phyloP scores from a whole-genome alignment of 2,113 vertebrate species.

The Pontoporia blainvillei region DNA sequence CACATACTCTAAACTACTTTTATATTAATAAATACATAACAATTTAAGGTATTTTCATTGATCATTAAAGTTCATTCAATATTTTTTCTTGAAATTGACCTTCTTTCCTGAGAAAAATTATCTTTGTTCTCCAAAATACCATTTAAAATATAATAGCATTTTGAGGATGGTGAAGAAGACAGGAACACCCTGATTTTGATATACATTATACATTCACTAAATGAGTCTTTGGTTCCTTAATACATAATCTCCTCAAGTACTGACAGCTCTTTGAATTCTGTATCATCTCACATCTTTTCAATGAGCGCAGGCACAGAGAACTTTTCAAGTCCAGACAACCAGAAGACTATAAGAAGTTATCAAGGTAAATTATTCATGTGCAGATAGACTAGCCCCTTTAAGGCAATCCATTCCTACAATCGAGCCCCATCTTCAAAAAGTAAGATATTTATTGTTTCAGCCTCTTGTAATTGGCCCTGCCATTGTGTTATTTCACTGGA shows the following conservation, averaged over 20 bases:
- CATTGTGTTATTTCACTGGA: background rate
- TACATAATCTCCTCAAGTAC: background rate
- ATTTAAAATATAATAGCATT: background rate
- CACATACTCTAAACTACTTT: background rate
- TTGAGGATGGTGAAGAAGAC: background rate
- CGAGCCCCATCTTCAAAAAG: background rate
- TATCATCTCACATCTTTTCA: background rate
- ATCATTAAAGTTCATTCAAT: background rate
- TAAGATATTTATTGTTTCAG: slow-evolving; percentile 5
- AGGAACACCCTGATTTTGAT: background rate
- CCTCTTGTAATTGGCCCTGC: background rate
- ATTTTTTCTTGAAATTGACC: slow-evolving; percentile 45
- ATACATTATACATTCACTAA: background rate
- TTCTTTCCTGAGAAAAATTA: slow-evolving; percentile 26
- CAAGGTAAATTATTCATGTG: slow-evolving; percentile 31
- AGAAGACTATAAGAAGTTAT: slow-evolving; percentile 1
- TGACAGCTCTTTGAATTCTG: slow-evolving; percentile 22
- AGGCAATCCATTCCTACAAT: background rate
- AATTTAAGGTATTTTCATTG: slow-evolving; percentile 8
- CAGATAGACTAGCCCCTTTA: background rate
- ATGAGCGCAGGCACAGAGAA: background rate
- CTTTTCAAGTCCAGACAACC: slow-evolving; percentile 40
- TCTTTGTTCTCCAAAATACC: slow-evolving; percentile 8
- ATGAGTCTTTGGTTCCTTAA: slow-evolving; percentile 3
- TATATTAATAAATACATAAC: background rate